Evolutionary conservation across 2,113 vertebrate genomes (phyloP), one percentile per base, ranked within the genome.

Genomic region (Meles meles): DNA sequence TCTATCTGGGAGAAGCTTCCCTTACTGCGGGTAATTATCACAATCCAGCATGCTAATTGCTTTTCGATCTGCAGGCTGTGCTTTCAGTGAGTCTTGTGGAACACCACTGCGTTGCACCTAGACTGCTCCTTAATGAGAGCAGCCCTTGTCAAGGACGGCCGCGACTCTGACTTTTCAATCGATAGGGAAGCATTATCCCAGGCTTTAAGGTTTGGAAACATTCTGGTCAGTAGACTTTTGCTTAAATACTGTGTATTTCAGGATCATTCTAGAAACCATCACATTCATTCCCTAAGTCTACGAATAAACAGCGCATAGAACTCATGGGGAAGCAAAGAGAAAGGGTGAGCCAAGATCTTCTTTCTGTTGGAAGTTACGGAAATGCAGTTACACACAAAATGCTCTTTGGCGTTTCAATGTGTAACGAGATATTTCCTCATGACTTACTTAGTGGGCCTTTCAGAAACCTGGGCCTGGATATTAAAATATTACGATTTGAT

Each of bases 1-100:
- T 95, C 89, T 93, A 96, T 98, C 98, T 98, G 97, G 96, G 97
- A 98, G 96, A 97, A 99, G 98, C 96, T 98, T 98, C 93, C 91
- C 98, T 97, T 97, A 98, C 98, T 98, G 98, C 95, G 98, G 98
- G 90, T 98, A 99, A 99, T 99, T 99, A 99, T 99, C 98, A 98
- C 97, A 98, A 98, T 96, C 96, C 96, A 98, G 97, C 98, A 98
- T 98, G 98, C 98, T 99, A 99, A 99, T 98, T 99, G 99, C 98
- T 98, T 99, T 99, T 99, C 95, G 69, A 99, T 98, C 98, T 80
- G 96, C 95, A 96, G 90, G 96, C 97, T 98, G 85, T 98, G 93
- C 94, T 98, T 98, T 98, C 95, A 82, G 13, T 90, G 98, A 98
- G 96, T 81, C 98, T 98, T 98, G 71, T 96, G 97, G 98, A 98